phyloP scores from a whole-genome alignment of 2,113 vertebrate genomes.

The Odontesthes bonariensis region DNA sequence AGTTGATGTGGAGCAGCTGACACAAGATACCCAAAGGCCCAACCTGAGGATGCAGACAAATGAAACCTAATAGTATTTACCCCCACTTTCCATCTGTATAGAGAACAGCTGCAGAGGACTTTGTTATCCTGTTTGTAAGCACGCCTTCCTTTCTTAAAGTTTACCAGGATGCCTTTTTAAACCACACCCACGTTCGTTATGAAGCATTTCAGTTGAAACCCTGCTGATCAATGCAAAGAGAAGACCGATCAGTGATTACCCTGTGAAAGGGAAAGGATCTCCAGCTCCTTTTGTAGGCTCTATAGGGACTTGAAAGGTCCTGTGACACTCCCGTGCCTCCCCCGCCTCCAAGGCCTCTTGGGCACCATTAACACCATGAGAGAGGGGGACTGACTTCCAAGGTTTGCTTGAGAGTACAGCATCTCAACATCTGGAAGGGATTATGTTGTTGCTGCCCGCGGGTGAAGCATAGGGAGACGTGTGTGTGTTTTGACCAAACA shows the following conservation, averaged over 20 bases:
- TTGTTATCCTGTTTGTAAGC: slow-evolving; percentile 46
- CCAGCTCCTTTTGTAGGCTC: slow-evolving; percentile 58
- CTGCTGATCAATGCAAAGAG: slow-evolving; percentile 53
- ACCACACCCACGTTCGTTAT: slow-evolving; percentile 58
- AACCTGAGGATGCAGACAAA: slow-evolving; percentile 43
- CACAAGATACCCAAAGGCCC: slow-evolving; percentile 54
- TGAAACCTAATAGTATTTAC: slow-evolving; percentile 65
- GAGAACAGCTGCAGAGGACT: slow-evolving; percentile 62
- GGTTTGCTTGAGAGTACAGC: slow-evolving; percentile 68
- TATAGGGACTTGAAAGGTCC: slow-evolving; percentile 60
- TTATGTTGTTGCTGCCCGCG: slow-evolving; percentile 75
- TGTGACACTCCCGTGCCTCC: slow-evolving; percentile 28
- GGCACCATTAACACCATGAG: slow-evolving; percentile 77
- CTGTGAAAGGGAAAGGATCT: slow-evolving; percentile 75
- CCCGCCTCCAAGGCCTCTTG: slow-evolving; percentile 64
- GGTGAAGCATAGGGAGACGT: slow-evolving; percentile 63
- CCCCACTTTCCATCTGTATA: slow-evolving; percentile 51
- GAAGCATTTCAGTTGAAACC: slow-evolving; percentile 55
- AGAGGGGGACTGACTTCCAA: slow-evolving; percentile 73
- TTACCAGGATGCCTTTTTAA: slow-evolving; percentile 54
- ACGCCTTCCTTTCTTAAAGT: slow-evolving; percentile 41
- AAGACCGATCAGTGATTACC: slow-evolving; percentile 65
- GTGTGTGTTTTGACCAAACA: slow-evolving; percentile 48
- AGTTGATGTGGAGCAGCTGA: slow-evolving; percentile 46
- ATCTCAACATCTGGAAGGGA: slow-evolving; percentile 83